Percentiles rank a stretch among this genome's conserved stretches.
Evolutionary conservation across 1,140 invertebrate species (phyloP).

Genomic region (Bombus pyrosoma): DNA sequence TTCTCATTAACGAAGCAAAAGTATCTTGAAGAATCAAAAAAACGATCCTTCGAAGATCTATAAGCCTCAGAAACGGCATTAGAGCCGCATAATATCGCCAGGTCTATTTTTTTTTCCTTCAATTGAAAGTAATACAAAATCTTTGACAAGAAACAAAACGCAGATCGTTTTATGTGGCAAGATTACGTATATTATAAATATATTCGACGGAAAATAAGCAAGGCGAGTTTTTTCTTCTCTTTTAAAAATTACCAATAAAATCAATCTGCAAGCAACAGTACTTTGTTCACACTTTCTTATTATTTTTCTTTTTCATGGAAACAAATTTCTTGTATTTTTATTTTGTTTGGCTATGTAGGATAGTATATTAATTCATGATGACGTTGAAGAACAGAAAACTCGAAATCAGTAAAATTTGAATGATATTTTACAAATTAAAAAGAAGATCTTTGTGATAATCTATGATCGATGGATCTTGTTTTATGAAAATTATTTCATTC

Average conservation of each 20-base stretch:
- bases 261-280: background rate
- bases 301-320: background rate
- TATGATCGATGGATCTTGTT: constrained; percentile 35
- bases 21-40: constrained; percentile 38
- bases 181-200: constrained; percentile 20
- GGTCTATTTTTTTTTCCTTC: constrained; percentile 7
- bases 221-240: constrained; percentile 21
- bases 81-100: constrained; percentile 26
- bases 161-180: constrained; percentile 38
- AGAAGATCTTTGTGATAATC: background rate
- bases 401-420: background rate
- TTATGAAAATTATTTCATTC: constrained; percentile 28
- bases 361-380: background rate
- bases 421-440: background rate
- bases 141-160: constrained; percentile 33
- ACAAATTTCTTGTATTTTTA: background rate
- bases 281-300: background rate
- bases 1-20: constrained; percentile 38
- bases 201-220: constrained; percentile 44
- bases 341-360: background rate
- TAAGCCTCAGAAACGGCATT: constrained; percentile 23
- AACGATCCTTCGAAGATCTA: constrained; percentile 35
- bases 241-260: constrained; percentile 16
- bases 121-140: constrained; percentile 22
- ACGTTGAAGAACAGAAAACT: background rate